These are phyloP conservation scores for Apostichopus japonicus DNA, from an alignment of 35 echinoderm and acorn worm species.

Conservation along the genomic window DNA sequence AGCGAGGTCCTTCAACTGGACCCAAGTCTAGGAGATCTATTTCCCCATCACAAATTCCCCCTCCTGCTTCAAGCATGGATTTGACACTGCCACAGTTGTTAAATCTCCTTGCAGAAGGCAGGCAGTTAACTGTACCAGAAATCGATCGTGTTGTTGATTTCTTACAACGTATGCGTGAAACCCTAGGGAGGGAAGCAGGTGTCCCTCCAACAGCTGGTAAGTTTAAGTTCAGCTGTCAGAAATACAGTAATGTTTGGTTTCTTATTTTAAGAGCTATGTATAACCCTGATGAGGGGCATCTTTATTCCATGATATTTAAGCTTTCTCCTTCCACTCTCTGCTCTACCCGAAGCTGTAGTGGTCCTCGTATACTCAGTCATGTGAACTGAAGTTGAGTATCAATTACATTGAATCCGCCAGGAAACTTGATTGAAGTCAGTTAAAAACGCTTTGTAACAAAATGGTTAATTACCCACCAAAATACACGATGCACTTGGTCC, in stretches of 20 bases:
- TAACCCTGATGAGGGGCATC: no score
- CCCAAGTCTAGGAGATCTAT: constrained; percentile 10
- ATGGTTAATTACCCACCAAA: no score
- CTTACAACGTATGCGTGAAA: constrained; percentile 77
- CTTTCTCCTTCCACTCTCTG: no score
- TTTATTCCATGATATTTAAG: no score
- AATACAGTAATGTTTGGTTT: no score
- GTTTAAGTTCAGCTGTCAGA: background rate
- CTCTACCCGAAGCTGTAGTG: no score
- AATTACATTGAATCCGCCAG: background rate
- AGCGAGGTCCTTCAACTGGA: constrained; percentile 14
- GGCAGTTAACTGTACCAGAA: constrained; percentile 84
- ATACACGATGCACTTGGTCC: no score
- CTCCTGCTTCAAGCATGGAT: constrained; percentile 53
- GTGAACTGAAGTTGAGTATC: background rate
- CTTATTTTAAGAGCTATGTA: no score
- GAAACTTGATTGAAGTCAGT: background rate
- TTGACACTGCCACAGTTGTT: constrained; percentile 92
- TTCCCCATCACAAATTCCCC: constrained; percentile 11
- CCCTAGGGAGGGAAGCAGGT: constrained; percentile 76
- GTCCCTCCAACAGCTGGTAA: constrained; percentile 29
- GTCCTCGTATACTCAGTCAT: no score
- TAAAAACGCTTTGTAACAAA: background rate
- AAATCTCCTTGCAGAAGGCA: constrained; percentile 88
- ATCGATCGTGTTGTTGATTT: constrained; percentile 85